Evolutionary conservation across 35 echinoderm and acorn worm genomes (phyloP), one percentile per base, ranked within the genome.

Genomic region (Nesometra sesokonis): DNA sequence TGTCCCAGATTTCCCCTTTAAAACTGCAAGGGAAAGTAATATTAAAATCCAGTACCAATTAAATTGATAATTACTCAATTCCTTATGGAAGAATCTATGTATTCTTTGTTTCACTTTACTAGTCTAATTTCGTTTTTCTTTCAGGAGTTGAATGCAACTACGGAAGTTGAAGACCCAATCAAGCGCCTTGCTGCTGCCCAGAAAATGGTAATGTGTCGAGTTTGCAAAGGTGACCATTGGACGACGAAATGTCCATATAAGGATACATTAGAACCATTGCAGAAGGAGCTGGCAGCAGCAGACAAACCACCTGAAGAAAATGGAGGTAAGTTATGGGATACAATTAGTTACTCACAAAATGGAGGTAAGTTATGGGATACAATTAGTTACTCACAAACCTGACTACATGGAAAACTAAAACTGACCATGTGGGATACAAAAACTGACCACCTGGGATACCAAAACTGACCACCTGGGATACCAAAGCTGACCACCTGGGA

Each of bases 171-270:
- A 93, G 82, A 37, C 37, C 81, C 77, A 39, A 37, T 83, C 34
- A 83, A 83, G 81, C 34, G 37, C 0, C 13, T 83, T 0, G n/a
- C 81, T 8, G 34, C 33, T 37, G 52, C 52, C 9, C 81, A 89
- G 34, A 93, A 91, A 19, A 93, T 99, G 34, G 91, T 93, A 33
- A 91, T 94, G 90, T 99, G 96, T 57, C 92, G 96, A 78, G 96
- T 99, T 29, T 99, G 96, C 84, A 93, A 99, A 78, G 96, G 96
- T 3, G 96, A 99, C 92, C 96, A 99, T 88, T 99, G 96, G 96
- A 99, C 96, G 29, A 99, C 96, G 23, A 99, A 99, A 85, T 99
- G 96, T 79, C 96, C 96, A 37, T 99, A 99, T 89, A 99, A 99
- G 43, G 96, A 99, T 47, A 94, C 96, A 2, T 37, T 99, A 31